phyloP scores from a whole-genome alignment of 2,888 invertebrate genomes.

The Willowsia nigromaculata region DNA sequence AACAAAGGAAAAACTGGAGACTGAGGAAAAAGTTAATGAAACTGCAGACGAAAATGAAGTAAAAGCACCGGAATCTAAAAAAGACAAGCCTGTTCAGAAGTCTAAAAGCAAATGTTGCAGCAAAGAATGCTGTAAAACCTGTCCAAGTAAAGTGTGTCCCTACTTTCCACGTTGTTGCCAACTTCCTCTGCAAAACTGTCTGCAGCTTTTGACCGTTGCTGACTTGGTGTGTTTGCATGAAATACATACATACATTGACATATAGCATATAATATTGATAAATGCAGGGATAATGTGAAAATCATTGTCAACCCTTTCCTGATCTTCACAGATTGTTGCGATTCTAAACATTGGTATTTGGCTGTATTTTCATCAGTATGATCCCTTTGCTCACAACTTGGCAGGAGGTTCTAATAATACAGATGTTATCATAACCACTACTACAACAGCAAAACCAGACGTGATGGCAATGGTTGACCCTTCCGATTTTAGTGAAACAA shows the following conservation, averaged over 20 bases:
- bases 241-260: background rate
- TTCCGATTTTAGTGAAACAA: conserved; percentile 25
- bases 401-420: background rate
- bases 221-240: conserved; percentile 26
- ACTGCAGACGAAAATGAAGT: too few species aligned
- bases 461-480: background rate
- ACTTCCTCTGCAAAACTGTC: background rate
- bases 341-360: conserved; percentile 26
- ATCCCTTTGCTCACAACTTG: conserved; percentile 8
- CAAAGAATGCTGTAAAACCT: background rate
- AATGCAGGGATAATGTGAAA: background rate
- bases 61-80: background rate
- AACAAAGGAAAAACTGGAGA: too few species aligned
- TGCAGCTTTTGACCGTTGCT: conserved; percentile 19
- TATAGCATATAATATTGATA: background rate
- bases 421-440: background rate
- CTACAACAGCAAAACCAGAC: background rate
- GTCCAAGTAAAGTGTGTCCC: background rate
- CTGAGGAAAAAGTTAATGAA: background rate
- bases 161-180: conserved; percentile 45
- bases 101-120: background rate
- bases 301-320: background rate
- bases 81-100: background rate
- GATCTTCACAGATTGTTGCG: background rate
- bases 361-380: conserved; percentile 47